A percentile compares a stretch with the other conserved stretches of the same genome.
These are phyloP conservation scores for Lamprologus sp. DNA, from an alignment of 2,113 vertebrate genomes.

Conservation along the genomic window DNA sequence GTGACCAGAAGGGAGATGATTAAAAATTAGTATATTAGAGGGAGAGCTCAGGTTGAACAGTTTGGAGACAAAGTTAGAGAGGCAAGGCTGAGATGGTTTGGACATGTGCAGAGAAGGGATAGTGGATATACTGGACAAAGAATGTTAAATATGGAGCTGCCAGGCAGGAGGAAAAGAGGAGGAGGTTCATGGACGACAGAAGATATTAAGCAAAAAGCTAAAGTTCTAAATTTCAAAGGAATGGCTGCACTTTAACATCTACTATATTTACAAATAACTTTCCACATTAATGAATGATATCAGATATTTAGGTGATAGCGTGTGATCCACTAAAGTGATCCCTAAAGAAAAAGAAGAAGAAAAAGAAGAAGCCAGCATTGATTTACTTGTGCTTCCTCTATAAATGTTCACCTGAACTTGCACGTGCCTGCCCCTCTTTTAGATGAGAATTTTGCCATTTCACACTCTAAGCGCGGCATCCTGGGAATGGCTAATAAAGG, in stretches of 20 bases:
- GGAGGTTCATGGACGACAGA: neutral
- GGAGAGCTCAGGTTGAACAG: neutral
- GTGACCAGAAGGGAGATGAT: neutral
- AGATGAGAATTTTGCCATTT: constrained; percentile 83
- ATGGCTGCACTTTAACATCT: neutral
- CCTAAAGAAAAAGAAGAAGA: neutral
- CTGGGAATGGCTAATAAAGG: constrained; percentile 86
- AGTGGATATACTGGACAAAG: neutral
- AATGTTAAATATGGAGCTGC: neutral
- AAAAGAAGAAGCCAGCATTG: neutral
- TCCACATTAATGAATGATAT: neutral
- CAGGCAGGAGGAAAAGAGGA: neutral
- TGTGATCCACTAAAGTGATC: neutral
- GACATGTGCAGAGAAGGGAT: neutral
- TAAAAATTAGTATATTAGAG: neutral
- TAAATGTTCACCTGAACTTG: neutral
- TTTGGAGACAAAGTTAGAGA: neutral
- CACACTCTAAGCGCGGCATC: constrained; percentile 76
- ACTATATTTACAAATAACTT: neutral
- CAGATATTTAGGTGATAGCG: neutral
- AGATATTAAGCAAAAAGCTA: neutral
- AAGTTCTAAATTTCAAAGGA: neutral
- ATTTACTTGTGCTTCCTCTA: neutral
- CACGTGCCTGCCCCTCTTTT: neutral
- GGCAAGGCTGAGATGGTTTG: neutral